Base-by-base conservation (phyloP, 2,888 invertebrate species). In the Calliscelio sp. region DNA sequence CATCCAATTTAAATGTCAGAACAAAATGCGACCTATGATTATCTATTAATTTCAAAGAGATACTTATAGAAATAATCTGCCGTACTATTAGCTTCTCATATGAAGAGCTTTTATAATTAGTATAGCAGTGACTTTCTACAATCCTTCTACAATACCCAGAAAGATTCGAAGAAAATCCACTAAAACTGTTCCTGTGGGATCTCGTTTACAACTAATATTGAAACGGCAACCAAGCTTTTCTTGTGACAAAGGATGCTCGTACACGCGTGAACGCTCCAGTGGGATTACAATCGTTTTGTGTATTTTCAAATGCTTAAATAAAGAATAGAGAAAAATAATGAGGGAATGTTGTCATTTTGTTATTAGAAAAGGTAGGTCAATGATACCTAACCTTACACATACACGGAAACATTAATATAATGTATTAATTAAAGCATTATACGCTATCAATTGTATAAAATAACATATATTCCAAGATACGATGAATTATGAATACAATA, bases 121-220 rank as follows among this genome's bases (percentile, higher is more conserved):
- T 49, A 49, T 11, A 65, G 24, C 14, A 18, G 28, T 20, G 20
- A 32, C n/a, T 65, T 65, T 49, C 20, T 16, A 65, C 20, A 65
- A 65, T 71, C 65, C 59, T 71, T 70, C 28, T 78, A 61, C 68
- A 73, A 83, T 61, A 71, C 53, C 49, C 44, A 71, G 59, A 70
- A 75, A 63, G 57, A 77, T 65, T 70, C 63, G 53, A 59, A 70
- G 70, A 73, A 70, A 79, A 66, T 81, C 63, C 32, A 35, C 18
- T n/a, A 53, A 53, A 63, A 63, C 53, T 24, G 41, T 75, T 66
- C 84, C 85, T 75, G 70, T 35, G 83, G 85, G 82, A 84, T 59
- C 84, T 85, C 83, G 86, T 85, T 85, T 81, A 85, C 68, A 70
- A 83, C 79, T 83, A 82, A 86, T 83, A 86, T 87, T 86, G 86